Evolutionary conservation across 2,888 invertebrate species (phyloP).

Genomic region (Ectropis crepuscularia): DNA sequence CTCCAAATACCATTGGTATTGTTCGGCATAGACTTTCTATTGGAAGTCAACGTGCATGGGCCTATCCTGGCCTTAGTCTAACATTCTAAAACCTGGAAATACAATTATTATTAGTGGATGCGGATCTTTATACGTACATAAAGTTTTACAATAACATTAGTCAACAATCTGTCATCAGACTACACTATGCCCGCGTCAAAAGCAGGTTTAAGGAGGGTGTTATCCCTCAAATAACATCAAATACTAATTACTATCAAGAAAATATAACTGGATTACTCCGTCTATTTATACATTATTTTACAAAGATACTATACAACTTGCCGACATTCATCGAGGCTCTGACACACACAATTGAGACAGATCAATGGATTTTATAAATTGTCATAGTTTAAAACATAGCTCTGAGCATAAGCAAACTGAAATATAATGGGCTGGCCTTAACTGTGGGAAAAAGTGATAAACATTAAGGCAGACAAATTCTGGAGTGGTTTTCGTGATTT

Average conservation of each 20-base stretch:
- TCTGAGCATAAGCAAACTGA: no score
- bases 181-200: slow-evolving; percentile 57
- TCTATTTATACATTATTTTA: neutral
- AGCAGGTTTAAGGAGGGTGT: slow-evolving; percentile 56
- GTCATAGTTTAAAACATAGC: no score
- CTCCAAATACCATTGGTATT: no score
- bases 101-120: slow-evolving; percentile 52
- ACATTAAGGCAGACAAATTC: no score
- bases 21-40: neutral
- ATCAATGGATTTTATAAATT: no score
- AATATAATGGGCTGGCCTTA: no score
- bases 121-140: slow-evolving; percentile 59
- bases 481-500: no score
- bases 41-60: no score
- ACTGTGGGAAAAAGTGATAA: no score
- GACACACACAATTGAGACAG: no score
- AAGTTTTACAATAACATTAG: slow-evolving; percentile 54
- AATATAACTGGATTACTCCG: slow-evolving; percentile 37
- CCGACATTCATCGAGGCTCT: no score
- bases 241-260: slow-evolving; percentile 49
- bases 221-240: slow-evolving; percentile 53
- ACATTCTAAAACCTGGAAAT: slow-evolving; percentile 36
- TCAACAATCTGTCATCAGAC: slow-evolving; percentile 51
- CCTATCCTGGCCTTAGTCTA: neutral
- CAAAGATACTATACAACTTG: neutral